Evolutionary conservation across 1,140 invertebrate genomes (phyloP).

Genomic region (Drosophila lini): DNA sequence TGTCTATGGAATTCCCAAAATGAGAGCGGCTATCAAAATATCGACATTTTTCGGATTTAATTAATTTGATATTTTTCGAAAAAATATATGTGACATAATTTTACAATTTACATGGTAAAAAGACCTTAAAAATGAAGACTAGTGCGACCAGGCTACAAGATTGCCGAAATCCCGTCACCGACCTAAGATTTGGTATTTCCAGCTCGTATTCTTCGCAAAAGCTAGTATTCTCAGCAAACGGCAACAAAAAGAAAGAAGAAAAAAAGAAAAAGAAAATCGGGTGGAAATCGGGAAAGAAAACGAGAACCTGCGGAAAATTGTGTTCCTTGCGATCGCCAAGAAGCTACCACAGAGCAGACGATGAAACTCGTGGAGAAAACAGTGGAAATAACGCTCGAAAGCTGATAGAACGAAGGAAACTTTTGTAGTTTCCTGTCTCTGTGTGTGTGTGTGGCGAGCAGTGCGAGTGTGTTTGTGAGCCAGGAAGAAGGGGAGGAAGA

Average conservation of each 20-base stretch:
- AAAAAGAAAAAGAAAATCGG: constrained; percentile 67
- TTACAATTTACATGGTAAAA: too few relatives aligned
- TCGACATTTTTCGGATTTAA: too few relatives aligned
- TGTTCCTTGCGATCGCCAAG: constrained; percentile 28
- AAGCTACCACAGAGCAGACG: constrained; percentile 13
- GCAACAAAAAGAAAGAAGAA: constrained; percentile 22
- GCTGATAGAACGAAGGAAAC: constrained; percentile 20
- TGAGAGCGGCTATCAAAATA: too few relatives aligned
- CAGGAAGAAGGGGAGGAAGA: constrained; percentile 25
- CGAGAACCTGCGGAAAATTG: constrained; percentile 40
- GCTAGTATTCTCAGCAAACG: not conserved
- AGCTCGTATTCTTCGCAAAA: not conserved
- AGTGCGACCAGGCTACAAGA: too few relatives aligned
- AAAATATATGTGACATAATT: too few relatives aligned
- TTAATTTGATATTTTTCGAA: too few relatives aligned
- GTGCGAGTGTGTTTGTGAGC: constrained; percentile 6
- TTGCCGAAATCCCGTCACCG: too few relatives aligned
- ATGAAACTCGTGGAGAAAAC: constrained; percentile 26
- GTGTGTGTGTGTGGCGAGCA: constrained; percentile 7
- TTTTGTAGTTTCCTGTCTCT: constrained; percentile 5
- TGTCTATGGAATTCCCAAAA: too few relatives aligned
- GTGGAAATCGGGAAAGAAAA: constrained; percentile 59
- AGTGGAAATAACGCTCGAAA: constrained; percentile 1
- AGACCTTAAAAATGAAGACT: too few relatives aligned
- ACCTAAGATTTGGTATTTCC: not conserved